Conservation (phyloP, 1,140 invertebrate genomes). For the Drosophila melanogaster region DNA sequence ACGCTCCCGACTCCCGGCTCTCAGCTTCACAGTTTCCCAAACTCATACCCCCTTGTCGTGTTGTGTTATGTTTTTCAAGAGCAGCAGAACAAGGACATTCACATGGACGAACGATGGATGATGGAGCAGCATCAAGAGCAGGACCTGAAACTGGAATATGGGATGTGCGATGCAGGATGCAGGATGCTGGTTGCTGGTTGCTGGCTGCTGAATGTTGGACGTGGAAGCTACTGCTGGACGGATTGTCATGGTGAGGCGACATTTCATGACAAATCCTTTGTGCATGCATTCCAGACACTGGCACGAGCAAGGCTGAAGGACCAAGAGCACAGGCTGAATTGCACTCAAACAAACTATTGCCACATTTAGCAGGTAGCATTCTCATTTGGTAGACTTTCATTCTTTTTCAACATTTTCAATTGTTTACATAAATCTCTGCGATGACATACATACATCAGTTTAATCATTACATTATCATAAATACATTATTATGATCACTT, state of each 20-base stretch:
- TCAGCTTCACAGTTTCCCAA: not conserved
- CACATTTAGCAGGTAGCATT: not conserved
- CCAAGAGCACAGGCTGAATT: slow-evolving; percentile 10
- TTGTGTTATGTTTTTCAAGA: slow-evolving; percentile 72
- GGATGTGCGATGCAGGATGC: not conserved
- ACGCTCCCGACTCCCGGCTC: slow-evolving; percentile 17
- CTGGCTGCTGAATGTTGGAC: slow-evolving; percentile 2
- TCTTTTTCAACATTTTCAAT: too few relatives aligned
- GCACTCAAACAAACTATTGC: not conserved
- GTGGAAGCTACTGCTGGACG: slow-evolving; percentile 14
- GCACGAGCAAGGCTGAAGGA: slow-evolving; percentile 5
- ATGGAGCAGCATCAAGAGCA: slow-evolving; percentile 2
- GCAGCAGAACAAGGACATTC: slow-evolving; percentile 32
- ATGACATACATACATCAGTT: too few relatives aligned
- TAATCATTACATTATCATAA: too few relatives aligned
- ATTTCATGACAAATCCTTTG: slow-evolving; percentile 62
- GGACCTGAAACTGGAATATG: not conserved
- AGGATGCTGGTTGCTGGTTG: not conserved
- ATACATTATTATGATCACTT: not conserved
- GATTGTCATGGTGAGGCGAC: slow-evolving; percentile 44
- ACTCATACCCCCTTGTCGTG: not conserved
- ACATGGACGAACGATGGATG: slow-evolving; percentile 10
- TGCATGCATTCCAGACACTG: slow-evolving; percentile 25
- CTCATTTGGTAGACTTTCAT: too few relatives aligned
- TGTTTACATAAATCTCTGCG: too few relatives aligned